phyloP scores from a whole-genome alignment of 2,797 vertebrate species.

The Melanotaenia pygmaea region DNA sequence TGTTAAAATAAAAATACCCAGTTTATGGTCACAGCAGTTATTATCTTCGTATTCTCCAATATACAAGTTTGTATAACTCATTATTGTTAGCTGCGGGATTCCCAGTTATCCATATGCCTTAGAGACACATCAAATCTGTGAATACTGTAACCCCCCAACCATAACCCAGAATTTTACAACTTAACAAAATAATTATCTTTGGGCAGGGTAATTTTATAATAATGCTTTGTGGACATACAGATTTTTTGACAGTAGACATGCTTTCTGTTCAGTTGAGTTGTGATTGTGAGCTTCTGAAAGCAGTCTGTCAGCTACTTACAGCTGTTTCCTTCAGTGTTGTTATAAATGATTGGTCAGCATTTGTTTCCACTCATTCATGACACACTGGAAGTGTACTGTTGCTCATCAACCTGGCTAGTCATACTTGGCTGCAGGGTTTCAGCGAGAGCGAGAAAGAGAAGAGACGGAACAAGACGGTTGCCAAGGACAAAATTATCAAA shows the following conservation, averaged over 20 bases:
- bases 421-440: slow-evolving; percentile 50
- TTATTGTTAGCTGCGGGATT: slow-evolving; percentile 20
- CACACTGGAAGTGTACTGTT: slow-evolving; percentile 31
- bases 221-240: slow-evolving; percentile 28
- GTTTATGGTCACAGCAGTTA: slow-evolving; percentile 32
- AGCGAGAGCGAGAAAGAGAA: slow-evolving; percentile 28
- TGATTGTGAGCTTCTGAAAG: slow-evolving; percentile 27
- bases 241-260: not conserved
- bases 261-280: not conserved
- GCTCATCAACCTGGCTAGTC: slow-evolving; percentile 53
- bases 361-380: slow-evolving; percentile 45
- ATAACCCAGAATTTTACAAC: slow-evolving; percentile 19
- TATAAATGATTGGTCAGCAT: slow-evolving; percentile 49
- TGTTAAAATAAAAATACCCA: slow-evolving; percentile 1
- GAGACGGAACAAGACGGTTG: slow-evolving; percentile 19
- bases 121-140: slow-evolving; percentile 21
- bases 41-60: slow-evolving; percentile 56
- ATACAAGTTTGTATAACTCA: slow-evolving; percentile 37
- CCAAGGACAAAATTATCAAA: slow-evolving; percentile 12
- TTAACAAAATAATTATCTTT: not conserved
- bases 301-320: slow-evolving; percentile 10
- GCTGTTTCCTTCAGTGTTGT: slow-evolving; percentile 38
- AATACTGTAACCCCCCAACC: not conserved
- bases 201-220: slow-evolving; percentile 18
- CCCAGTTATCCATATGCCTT: slow-evolving; percentile 71